Conservation (phyloP, 2,797 vertebrate genomes). For the Eulemur mongoz region DNA sequence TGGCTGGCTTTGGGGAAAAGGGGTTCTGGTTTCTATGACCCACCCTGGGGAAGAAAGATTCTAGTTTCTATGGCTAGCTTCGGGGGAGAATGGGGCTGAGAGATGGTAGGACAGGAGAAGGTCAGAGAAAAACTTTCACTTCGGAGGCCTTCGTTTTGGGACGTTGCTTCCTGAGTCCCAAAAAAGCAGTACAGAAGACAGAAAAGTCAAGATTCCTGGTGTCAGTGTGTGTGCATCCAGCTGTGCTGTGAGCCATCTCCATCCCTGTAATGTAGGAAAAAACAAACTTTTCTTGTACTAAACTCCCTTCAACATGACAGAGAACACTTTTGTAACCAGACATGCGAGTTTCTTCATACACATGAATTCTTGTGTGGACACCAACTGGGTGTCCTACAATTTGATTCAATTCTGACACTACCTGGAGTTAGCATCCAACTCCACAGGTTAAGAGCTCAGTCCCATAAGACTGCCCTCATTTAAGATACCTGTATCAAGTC, state of each 20-base stretch:
- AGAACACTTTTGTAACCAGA: background rate
- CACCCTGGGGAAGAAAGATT: background rate
- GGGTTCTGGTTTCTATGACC: background rate
- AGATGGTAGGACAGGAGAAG: background rate
- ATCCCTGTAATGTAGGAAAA: background rate
- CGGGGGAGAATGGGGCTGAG: background rate
- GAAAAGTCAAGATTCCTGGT: background rate
- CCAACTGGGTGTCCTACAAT: background rate
- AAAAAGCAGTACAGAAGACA: background rate
- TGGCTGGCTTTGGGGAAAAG: background rate
- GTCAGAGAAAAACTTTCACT: background rate
- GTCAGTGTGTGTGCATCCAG: background rate
- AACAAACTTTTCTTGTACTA: background rate
- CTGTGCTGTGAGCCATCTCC: background rate
- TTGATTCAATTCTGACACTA: background rate
- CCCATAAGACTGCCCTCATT: background rate
- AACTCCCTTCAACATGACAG: background rate
- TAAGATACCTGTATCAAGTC: too few relatives aligned
- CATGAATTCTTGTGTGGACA: background rate
- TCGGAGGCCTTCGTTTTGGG: background rate
- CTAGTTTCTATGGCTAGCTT: background rate
- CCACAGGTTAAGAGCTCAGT: background rate
- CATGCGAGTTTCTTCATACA: background rate
- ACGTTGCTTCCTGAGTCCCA: too few relatives aligned
- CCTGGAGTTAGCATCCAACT: background rate